A percentile compares a stretch with the other conserved stretches of the same genome.
Conservation (phyloP, 2,797 vertebrate genomes). For the Phyllotis vaccarum region DNA sequence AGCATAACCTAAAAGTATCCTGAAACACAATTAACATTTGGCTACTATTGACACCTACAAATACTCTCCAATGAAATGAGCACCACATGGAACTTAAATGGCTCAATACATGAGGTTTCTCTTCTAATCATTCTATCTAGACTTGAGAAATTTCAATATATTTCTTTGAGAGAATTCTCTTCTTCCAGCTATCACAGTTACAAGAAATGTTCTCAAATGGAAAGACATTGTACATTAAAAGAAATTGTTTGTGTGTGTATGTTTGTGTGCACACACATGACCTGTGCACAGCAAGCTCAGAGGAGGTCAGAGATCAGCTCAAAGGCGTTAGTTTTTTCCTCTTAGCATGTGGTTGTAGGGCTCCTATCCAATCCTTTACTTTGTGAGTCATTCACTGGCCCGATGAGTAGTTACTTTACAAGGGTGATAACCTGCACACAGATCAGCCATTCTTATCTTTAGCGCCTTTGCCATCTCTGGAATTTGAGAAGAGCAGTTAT, state of each 20-base stretch:
- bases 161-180: slow-evolving; percentile 52
- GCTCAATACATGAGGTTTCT: not conserved
- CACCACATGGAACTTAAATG: not conserved
- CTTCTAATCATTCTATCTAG: not conserved
- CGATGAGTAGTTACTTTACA: not conserved
- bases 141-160: not conserved
- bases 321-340: not conserved
- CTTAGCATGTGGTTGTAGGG: too few species aligned
- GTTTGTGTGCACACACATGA: not conserved
- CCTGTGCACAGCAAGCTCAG: not conserved
- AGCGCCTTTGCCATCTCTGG: not conserved
- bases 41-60: not conserved
- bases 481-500: slow-evolving; percentile 24
- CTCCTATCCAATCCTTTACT: not conserved
- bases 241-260: too few species aligned
- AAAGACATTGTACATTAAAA: not conserved
- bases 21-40: slow-evolving; percentile 20
- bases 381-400: not conserved
- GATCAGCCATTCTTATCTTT: not conserved
- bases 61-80: not conserved
- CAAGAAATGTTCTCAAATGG: not conserved
- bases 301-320: not conserved
- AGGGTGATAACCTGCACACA: not conserved
- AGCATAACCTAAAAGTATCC: not conserved
- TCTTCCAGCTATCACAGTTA: not conserved